Evolutionary conservation across 2,113 vertebrate species (phyloP).

Genomic region (Hucho hucho): DNA sequence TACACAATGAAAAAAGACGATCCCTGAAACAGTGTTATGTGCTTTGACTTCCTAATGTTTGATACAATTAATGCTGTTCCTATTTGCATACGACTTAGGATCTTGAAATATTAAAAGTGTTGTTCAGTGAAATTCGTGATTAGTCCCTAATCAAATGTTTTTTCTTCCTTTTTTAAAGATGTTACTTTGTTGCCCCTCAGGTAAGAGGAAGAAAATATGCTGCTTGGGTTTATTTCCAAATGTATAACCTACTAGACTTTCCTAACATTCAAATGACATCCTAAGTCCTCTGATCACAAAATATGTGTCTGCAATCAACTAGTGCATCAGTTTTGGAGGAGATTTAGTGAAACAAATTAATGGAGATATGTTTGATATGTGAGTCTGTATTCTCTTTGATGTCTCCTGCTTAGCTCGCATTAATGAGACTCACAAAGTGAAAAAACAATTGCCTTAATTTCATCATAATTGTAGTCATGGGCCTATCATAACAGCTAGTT

Average conservation of each 20-base stretch:
- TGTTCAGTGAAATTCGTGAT: conserved; percentile 65
- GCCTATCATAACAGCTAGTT: conserved; percentile 16
- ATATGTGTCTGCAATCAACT: conserved; percentile 50
- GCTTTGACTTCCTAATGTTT: conserved; percentile 70
- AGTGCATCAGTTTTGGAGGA: conserved; percentile 32
- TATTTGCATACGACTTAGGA: conserved; percentile 68
- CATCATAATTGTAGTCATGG: conserved; percentile 51
- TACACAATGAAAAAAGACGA: conserved; percentile 69
- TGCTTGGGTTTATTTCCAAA: conserved; percentile 49
- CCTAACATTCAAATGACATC: conserved; percentile 58
- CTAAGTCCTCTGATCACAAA: too few species aligned
- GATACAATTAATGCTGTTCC: conserved; percentile 57
- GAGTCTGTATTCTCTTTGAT: conserved; percentile 67
- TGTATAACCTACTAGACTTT: conserved; percentile 28
- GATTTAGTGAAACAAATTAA: conserved; percentile 69
- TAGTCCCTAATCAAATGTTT: conserved; percentile 74
- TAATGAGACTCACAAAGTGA: conserved; percentile 64
- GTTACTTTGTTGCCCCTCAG: conserved; percentile 59
- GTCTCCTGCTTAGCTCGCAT: conserved; percentile 49
- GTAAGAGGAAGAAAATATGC: conserved; percentile 54
- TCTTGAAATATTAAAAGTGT: conserved; percentile 68
- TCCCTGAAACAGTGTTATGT: conserved; percentile 53
- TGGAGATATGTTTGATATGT: conserved; percentile 33
- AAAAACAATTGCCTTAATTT: conserved; percentile 62
- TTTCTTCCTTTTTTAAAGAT: conserved; percentile 65